These are phyloP conservation scores for Cinclus mexicanus DNA, from an alignment of 2,113 vertebrate species.

Conservation along the genomic window DNA sequence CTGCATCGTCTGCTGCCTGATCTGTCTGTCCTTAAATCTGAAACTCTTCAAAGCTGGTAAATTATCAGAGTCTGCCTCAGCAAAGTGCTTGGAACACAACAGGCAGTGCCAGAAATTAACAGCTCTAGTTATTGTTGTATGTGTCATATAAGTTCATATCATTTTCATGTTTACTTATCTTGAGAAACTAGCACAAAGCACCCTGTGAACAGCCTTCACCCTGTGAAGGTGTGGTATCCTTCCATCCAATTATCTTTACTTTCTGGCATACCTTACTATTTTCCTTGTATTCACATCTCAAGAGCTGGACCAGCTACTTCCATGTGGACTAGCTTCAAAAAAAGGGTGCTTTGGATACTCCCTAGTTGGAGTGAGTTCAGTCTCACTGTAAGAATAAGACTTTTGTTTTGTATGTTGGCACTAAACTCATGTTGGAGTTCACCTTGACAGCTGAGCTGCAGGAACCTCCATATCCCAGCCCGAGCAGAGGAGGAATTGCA, in stretches of 20 bases:
- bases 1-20: neutral
- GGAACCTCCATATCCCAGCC: neutral
- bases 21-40: neutral
- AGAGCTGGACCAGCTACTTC: neutral
- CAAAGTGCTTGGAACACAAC: neutral
- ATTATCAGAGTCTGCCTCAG: neutral
- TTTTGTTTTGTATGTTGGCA: neutral
- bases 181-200: neutral
- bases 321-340: neutral
- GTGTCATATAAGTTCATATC: neutral
- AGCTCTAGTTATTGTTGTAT: neutral
- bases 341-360: neutral
- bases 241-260: neutral
- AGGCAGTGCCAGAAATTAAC: neutral
- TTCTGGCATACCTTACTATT: neutral
- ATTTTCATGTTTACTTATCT: neutral
- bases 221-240: neutral
- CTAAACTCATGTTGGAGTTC: neutral
- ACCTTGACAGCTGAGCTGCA: neutral
- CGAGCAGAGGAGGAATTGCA: neutral
- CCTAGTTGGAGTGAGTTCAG: neutral
- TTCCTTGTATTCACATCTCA: neutral
- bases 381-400: neutral
- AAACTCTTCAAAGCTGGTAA: neutral
- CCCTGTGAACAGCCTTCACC: neutral